Percentiles rank a stretch among this genome's conserved stretches.
These are phyloP conservation scores for Sinocyclocheilus rhinocerous DNA, from an alignment of 2,113 vertebrate genomes.

Conservation along the genomic window DNA sequence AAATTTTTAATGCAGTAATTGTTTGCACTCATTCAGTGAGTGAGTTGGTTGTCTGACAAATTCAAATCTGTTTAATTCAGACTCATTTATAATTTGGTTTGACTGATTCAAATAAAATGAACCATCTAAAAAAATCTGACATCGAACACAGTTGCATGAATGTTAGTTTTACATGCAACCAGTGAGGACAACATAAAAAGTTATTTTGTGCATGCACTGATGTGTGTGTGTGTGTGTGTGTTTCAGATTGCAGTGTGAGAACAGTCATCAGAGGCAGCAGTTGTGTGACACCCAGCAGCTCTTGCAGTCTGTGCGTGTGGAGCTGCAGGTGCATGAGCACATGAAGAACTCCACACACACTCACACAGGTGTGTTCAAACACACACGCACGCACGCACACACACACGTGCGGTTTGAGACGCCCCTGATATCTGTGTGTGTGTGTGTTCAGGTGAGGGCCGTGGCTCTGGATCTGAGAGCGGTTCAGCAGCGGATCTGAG, in stretches of 20 bases:
- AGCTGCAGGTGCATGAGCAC: slow-evolving; percentile 85
- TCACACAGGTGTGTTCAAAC: slow-evolving; percentile 67
- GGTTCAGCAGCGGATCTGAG: slow-evolving; percentile 70
- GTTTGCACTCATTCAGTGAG: too few relatives aligned
- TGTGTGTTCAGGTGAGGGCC: slow-evolving; percentile 37
- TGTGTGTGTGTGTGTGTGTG: background rate
- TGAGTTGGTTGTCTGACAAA: background rate
- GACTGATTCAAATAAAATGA: background rate
- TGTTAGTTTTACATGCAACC: too few relatives aligned
- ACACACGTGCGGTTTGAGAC: background rate
- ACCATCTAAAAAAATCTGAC: too few relatives aligned
- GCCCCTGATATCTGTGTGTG: background rate
- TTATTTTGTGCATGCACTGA: background rate
- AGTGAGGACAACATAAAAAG: too few relatives aligned
- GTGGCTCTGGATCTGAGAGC: slow-evolving; percentile 60
- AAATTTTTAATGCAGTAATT: too few relatives aligned
- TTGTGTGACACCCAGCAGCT: slow-evolving; percentile 83
- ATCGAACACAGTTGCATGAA: too few relatives aligned
- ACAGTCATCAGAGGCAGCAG: slow-evolving; percentile 79
- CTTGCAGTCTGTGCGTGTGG: slow-evolving; percentile 84
- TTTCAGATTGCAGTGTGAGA: slow-evolving; percentile 82
- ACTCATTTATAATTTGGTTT: too few relatives aligned
- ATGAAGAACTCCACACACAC: slow-evolving; percentile 73
- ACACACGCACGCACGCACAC: slow-evolving; percentile 54
- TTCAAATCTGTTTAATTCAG: too few relatives aligned